Evolutionary conservation across 2,113 vertebrate genomes (phyloP).

Genomic region (Oncorhynchus mykiss): DNA sequence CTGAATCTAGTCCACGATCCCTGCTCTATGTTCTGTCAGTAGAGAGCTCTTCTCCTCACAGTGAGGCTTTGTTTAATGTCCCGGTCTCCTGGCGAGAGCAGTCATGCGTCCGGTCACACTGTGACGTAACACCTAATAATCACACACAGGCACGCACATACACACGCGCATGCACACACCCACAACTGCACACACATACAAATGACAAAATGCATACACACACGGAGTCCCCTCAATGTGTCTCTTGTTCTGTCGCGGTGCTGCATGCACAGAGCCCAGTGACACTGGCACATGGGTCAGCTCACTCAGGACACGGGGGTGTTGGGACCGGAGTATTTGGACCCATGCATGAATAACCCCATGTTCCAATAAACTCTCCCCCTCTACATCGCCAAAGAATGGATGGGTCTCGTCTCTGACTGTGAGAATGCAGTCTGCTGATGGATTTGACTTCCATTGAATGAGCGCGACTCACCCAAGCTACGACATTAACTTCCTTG

Average conservation of each 20-base stretch:
- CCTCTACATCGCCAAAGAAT: conserved; percentile 31
- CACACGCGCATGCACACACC: not conserved
- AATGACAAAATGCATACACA: not conserved
- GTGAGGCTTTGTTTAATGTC: conserved; percentile 54
- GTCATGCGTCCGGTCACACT: conserved; percentile 34
- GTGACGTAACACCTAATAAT: conserved; percentile 52
- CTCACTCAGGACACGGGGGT: conserved; percentile 41
- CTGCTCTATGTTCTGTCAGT: too few species aligned
- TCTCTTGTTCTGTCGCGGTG: conserved; percentile 55
- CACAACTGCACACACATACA: not conserved
- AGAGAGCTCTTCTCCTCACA: conserved; percentile 31
- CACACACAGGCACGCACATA: conserved; percentile 13
- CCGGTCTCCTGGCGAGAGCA: conserved; percentile 35
- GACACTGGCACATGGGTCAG: conserved; percentile 55
- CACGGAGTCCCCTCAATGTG: conserved; percentile 55
- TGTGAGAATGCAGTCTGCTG: not conserved
- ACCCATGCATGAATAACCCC: conserved; percentile 50
- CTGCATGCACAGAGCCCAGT: conserved; percentile 58
- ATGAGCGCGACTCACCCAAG: not conserved
- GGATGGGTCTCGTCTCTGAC: conserved; percentile 29
- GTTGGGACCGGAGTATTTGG: conserved; percentile 48
- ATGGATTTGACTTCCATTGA: too few species aligned
- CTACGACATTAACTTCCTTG: too few species aligned
- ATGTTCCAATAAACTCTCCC: not conserved
- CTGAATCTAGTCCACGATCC: too few species aligned